Evolutionary conservation across 2,797 vertebrate species (phyloP), one percentile per base, ranked within the genome.

Genomic region (Pitangus sulphuratus): DNA sequence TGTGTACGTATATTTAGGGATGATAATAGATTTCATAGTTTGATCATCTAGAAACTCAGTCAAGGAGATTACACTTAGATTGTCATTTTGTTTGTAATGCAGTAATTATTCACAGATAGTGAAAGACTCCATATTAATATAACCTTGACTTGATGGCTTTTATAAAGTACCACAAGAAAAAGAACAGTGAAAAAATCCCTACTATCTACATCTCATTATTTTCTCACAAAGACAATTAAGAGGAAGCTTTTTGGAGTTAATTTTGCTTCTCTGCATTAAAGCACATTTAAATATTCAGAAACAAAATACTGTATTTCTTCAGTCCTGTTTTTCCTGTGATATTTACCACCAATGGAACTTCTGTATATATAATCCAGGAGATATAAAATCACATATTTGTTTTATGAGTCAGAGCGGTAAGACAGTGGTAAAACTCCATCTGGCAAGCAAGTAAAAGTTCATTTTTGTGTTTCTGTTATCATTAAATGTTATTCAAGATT

Each of bases 391-490:
- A 51, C 40, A 7, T 77, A 71, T 68, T 92, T 92, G 57, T 47
- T 95, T 68, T 84, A 28, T 93, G 89, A 92, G 68, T 87, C 78
- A 92, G 56, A 95, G 61, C 39, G 89, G 45, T 69, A 87, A 89
- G 68, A 81, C 72, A 83, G 72, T 89, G 75, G 89, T 89, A 95
- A 95, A 95, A 92, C 44, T 92, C 92, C 95, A 96, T 96, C 93
- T 89, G 89, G 92, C 33, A 87, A 85, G 50, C 72, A 87, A 93
- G 35, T 13, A 54, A 25, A 92, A 85, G 69, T 92, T 92, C 76
- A 68, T 81, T 92, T 96, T 58, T 86, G 50, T 94, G 76, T 96
- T 96, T 93, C 87, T 93, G 76, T 95, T 92, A 93, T 61, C 57
- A 56, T 58, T 92, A 93, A 95, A 93, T 37, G 81, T 91, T 96